Evolutionary conservation across 2,797 vertebrate genomes (phyloP).

Genomic region (Pipistrellus pygmaeus): DNA sequence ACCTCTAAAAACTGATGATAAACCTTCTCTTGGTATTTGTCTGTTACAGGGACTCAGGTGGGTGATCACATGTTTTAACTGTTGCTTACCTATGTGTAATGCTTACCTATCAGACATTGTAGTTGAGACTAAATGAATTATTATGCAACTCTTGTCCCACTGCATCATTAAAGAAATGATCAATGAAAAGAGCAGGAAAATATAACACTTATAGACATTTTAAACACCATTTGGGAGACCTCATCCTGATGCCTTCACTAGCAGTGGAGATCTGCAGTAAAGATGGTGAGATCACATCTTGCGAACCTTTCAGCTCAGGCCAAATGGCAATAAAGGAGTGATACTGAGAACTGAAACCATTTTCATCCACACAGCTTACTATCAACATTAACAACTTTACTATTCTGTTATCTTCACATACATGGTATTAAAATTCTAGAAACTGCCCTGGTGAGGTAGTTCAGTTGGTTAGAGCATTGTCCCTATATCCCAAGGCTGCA

Average conservation of each 20-base stretch:
- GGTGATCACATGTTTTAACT: neutral
- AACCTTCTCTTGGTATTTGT: neutral
- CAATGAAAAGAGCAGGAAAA: neutral
- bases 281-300: neutral
- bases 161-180: neutral
- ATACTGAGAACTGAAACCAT: neutral
- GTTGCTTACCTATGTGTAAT: no score
- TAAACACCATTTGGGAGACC: neutral
- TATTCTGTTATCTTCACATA: neutral
- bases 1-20: neutral
- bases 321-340: neutral
- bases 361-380: neutral
- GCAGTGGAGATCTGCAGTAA: neutral
- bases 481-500: no score
- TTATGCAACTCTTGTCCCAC: neutral
- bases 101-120: no score
- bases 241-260: neutral
- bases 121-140: no score
- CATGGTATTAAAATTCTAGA: neutral
- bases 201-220: neutral
- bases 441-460: neutral
- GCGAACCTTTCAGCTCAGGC: neutral
- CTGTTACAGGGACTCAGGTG: neutral
- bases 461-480: no score
- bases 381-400: neutral